Conservation (phyloP, 2,797 vertebrate genomes). For the Sebastes elongatus region DNA sequence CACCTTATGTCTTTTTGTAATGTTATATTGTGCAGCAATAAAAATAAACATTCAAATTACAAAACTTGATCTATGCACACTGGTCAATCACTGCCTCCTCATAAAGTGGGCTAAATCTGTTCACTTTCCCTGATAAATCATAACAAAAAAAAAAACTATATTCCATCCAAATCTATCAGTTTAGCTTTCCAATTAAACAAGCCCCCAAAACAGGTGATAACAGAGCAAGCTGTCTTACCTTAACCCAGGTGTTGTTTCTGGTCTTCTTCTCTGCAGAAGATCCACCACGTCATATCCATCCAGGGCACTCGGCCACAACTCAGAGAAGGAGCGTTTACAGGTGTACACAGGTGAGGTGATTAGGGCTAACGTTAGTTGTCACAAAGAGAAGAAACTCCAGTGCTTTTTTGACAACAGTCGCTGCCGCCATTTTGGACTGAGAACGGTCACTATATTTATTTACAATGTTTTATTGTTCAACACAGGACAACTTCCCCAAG, state of each 20-base stretch:
- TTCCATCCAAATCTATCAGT: not conserved
- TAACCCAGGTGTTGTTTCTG: not conserved
- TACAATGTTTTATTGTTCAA: no score
- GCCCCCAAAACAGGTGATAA: not conserved
- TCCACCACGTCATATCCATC: not conserved
- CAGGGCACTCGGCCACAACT: not conserved
- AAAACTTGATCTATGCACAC: not conserved
- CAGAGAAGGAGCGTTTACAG: not conserved
- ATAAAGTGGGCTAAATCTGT: not conserved
- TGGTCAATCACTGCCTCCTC: not conserved
- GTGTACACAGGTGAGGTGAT: not conserved
- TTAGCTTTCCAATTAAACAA: no score
- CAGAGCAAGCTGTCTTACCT: not conserved
- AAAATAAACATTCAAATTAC: no score
- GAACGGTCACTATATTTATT: accelerated
- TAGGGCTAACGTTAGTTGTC: not conserved
- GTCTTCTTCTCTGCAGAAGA: not conserved
- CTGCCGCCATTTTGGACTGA: no score
- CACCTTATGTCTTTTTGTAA: no score
- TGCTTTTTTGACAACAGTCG: no score
- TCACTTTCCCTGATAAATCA: not conserved
- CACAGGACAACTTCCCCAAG: no score
- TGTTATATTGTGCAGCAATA: no score
- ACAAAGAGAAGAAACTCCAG: no score
- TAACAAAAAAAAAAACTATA: not conserved